Evolutionary conservation across 2,113 vertebrate species (phyloP).

Genomic region (Platanista minor): DNA sequence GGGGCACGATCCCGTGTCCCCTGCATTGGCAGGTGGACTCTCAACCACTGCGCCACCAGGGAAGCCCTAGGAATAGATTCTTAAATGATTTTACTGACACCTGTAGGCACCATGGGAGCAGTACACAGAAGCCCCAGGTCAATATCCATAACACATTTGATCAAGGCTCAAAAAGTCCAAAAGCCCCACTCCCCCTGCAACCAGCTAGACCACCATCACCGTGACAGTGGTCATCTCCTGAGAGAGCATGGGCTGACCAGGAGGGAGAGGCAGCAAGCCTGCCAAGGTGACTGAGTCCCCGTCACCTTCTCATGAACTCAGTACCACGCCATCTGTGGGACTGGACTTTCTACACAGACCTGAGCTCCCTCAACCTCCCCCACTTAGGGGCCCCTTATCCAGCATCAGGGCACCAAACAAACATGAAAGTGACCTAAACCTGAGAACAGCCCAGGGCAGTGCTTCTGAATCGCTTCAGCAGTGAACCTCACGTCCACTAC

Average conservation of each 20-base stretch:
- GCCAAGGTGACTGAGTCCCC: not conserved
- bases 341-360: not conserved
- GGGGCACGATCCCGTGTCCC: too few relatives aligned
- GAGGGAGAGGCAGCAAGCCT: not conserved
- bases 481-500: not conserved
- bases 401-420: not conserved
- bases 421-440: not conserved
- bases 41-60: too few relatives aligned
- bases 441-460: not conserved
- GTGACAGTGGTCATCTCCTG: not conserved
- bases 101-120: not conserved
- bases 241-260: too few relatives aligned
- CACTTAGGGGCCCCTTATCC: not conserved
- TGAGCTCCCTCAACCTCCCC: not conserved
- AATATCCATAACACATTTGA: too few relatives aligned
- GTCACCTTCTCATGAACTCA: not conserved
- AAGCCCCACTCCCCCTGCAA: not conserved
- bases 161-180: not conserved
- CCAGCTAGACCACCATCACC: not conserved
- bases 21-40: too few relatives aligned
- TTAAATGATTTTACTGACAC: not conserved
- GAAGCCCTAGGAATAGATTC: not conserved
- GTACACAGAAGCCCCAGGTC: too few relatives aligned
- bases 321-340: not conserved
- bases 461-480: not conserved